phyloP scores from a whole-genome alignment of 2,797 vertebrate species.

The Acanthurus tractus region DNA sequence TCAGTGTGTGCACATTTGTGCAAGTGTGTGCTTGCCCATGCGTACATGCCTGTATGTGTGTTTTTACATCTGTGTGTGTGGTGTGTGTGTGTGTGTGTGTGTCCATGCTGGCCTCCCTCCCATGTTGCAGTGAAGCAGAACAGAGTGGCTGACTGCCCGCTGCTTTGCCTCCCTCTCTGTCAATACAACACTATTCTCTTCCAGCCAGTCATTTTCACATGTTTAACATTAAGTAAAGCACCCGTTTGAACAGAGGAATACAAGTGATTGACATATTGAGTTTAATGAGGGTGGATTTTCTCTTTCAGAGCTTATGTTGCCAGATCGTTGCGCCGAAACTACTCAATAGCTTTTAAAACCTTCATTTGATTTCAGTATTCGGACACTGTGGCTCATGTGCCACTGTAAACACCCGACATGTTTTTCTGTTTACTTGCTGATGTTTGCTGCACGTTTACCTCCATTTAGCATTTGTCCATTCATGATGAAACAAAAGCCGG shows the following conservation, averaged over 20 bases:
- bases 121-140: slow-evolving; percentile 85
- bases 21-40: slow-evolving; percentile 55
- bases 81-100: slow-evolving; percentile 48
- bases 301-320: slow-evolving; percentile 56
- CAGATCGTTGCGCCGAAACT: slow-evolving; percentile 61
- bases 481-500: slow-evolving; percentile 36
- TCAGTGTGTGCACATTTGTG: slow-evolving; percentile 58
- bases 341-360: slow-evolving; percentile 48
- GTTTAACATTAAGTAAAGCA: slow-evolving; percentile 80
- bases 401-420: slow-evolving; percentile 39
- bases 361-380: slow-evolving; percentile 41
- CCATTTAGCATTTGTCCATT: slow-evolving; percentile 46
- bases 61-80: slow-evolving; percentile 50
- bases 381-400: slow-evolving; percentile 3
- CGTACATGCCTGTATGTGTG: slow-evolving; percentile 55
- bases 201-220: slow-evolving; percentile 80
- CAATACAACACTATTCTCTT: slow-evolving; percentile 82
- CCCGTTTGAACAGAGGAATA: slow-evolving; percentile 66
- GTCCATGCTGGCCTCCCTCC: slow-evolving; percentile 79
- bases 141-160: slow-evolving; percentile 84
- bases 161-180: slow-evolving; percentile 83
- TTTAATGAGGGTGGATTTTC: slow-evolving; percentile 65
- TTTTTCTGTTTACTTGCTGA: slow-evolving; percentile 42
- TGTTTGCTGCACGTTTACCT: slow-evolving; percentile 34
- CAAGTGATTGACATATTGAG: slow-evolving; percentile 70